Base-by-base conservation (phyloP, 2,888 invertebrate species). In the Tetragnatha montana region DNA sequence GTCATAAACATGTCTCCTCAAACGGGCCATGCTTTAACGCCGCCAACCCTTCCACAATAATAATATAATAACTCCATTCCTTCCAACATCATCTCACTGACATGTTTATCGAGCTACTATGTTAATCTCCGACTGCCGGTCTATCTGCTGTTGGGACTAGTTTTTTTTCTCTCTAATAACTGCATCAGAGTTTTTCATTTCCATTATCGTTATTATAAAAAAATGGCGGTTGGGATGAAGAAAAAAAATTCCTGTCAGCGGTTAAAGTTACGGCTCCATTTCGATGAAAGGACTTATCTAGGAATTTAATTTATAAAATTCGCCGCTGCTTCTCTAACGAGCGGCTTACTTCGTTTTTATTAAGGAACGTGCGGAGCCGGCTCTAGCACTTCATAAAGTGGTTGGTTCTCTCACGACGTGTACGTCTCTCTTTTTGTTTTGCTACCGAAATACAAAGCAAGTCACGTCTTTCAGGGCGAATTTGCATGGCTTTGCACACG, bases 371-470 rank as follows among this genome's bases (percentile, higher is more conserved):
- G 88, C 70, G 60, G 47, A 50, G 88, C 21, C 51, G 50, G n/a
- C 51, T 79, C 79, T 69, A 85, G 79, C 85, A 85, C 85, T 50
- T 85, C 85, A 85, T 85, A 85, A 85, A 85, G 47, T 71, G 71
- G 51, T 35, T 22, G 49, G 71, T 85, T 73, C 69, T 76, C n/a
- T 47, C 84, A 69, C 47, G 75, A 69, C 60, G 8, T 17, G 19
- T 74, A 17, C 50, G 68, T 47, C 0, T 35, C 35, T 60, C 14
- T 60, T 60, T 60, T 51, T 74, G 60, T 75, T 69, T 84, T 69
- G 76, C 84, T 84, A 84, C 84, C 50, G 84, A 84, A 84, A 84
- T 84, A 84, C 76, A 12, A 47, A 76, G 76, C 76, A 69, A 84
- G 76, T 10, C 22, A 51, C 22, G 74, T 22, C 22, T 19, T 14